These are phyloP conservation scores for Crocuta crocuta DNA, from an alignment of 2,113 vertebrate species.

Conservation along the genomic window DNA sequence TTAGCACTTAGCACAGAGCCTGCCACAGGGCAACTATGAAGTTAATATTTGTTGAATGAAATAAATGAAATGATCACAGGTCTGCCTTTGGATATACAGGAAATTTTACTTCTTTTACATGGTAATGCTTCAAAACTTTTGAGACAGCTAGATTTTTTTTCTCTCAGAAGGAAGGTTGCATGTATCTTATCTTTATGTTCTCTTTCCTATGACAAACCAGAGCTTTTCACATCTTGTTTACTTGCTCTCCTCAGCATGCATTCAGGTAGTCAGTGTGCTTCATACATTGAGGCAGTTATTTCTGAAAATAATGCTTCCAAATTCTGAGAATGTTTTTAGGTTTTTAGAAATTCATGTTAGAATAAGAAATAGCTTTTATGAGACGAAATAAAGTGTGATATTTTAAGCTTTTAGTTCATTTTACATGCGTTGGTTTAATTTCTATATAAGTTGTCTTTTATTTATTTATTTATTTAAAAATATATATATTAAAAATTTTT, in stretches of 20 bases:
- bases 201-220: neutral
- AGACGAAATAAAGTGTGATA: neutral
- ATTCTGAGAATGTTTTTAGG: constrained; percentile 13
- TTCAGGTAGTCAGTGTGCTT: neutral
- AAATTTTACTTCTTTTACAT: neutral
- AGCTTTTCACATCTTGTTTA: neutral
- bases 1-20: neutral
- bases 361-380: constrained; percentile 6
- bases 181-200: neutral
- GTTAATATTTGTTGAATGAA: constrained; percentile 19
- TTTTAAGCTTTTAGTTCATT: constrained; percentile 30
- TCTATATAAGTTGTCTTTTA: neutral
- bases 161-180: neutral
- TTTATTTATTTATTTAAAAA: too few relatives aligned
- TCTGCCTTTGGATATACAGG: neutral
- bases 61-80: neutral
- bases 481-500: too few relatives aligned
- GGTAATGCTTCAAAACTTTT: neutral
- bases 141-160: neutral
- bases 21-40: neutral
- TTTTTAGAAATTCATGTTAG: constrained; percentile 41
- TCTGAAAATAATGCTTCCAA: constrained; percentile 1
- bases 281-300: neutral
- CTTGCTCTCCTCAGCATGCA: neutral
- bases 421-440: constrained; percentile 25